These are phyloP conservation scores for Drosophila pseudotakahashii DNA, from an alignment of 2,888 invertebrate genomes.

Conservation along the genomic window DNA sequence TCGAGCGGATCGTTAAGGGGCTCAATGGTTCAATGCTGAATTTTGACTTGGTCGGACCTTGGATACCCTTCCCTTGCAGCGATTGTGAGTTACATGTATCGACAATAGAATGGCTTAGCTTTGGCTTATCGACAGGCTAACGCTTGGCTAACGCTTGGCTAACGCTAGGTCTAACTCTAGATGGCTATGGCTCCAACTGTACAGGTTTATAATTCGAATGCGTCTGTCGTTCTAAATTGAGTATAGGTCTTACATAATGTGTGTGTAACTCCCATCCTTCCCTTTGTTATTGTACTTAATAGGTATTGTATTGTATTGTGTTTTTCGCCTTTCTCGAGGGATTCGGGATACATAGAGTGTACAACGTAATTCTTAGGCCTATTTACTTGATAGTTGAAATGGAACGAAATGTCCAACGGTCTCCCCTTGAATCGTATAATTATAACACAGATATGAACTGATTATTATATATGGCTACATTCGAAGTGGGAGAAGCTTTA, in stretches of 20 bases:
- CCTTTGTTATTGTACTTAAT: slow-evolving; percentile 68
- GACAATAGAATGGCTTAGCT: slow-evolving; percentile 29
- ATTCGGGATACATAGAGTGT: slow-evolving; percentile 37
- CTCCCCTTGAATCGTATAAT: slow-evolving; percentile 47
- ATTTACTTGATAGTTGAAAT: slow-evolving; percentile 39
- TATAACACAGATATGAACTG: slow-evolving; percentile 74
- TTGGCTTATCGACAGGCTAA: slow-evolving; percentile 46
- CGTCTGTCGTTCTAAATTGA: slow-evolving; percentile 15
- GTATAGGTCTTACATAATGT: slow-evolving; percentile 8
- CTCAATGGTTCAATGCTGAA: background rate
- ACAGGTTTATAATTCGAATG: slow-evolving; percentile 45
- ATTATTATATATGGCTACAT: slow-evolving; percentile 50
- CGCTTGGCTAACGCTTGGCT: slow-evolving; percentile 35
- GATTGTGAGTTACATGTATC: slow-evolving; percentile 28
- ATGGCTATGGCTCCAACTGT: slow-evolving; percentile 38
- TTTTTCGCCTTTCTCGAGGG: too few relatives aligned
- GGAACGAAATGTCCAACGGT: slow-evolving; percentile 27
- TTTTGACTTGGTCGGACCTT: slow-evolving; percentile 1
- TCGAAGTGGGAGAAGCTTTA: slow-evolving; percentile 38
- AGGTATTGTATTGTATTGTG: slow-evolving; percentile 50
- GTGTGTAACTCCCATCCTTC: background rate
- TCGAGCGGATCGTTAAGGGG: slow-evolving; percentile 22
- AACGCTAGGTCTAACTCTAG: slow-evolving; percentile 32
- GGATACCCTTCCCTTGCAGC: slow-evolving; percentile 7
- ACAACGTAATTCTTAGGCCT: slow-evolving; percentile 29